Evolutionary conservation across 2,797 vertebrate genomes (phyloP).

Genomic region (Balearica regulorum): DNA sequence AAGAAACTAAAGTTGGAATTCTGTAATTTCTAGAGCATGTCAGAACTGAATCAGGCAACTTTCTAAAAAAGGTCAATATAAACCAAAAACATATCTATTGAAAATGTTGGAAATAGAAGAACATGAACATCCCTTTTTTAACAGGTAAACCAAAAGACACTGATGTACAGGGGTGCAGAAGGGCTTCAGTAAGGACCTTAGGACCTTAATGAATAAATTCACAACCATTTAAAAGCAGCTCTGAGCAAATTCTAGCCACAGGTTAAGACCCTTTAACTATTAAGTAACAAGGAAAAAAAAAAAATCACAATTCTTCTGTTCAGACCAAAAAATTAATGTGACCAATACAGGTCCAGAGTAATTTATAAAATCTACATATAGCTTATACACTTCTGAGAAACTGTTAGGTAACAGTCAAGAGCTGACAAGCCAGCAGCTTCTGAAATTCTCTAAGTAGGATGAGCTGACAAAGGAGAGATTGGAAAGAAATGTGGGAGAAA

Average conservation of each 20-base stretch:
- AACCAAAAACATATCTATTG: not conserved
- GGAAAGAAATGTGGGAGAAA: not conserved
- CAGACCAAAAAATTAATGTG: not conserved
- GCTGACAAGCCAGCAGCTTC: not conserved
- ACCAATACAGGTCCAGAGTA: not conserved
- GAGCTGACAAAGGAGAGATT: not conserved
- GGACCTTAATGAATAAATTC: not conserved
- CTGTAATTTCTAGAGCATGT: not conserved
- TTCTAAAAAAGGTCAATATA: not conserved
- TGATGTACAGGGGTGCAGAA: not conserved
- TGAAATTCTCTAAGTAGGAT: not conserved
- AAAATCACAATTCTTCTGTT: not conserved
- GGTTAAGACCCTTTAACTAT: not conserved
- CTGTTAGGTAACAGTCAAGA: not conserved
- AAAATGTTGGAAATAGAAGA: not conserved
- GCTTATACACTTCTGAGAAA: not conserved
- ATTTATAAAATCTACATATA: not conserved
- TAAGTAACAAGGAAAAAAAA: not conserved
- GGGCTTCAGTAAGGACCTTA: not conserved
- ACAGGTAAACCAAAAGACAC: not conserved
- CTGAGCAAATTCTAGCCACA: not conserved
- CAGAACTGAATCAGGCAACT: not conserved
- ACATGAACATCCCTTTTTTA: not conserved
- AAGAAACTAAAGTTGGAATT: not conserved
- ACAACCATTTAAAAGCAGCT: not conserved